Conservation (phyloP, 92 coral and sea anemone genomes). For the Epizoanthus rinbou region DNA sequence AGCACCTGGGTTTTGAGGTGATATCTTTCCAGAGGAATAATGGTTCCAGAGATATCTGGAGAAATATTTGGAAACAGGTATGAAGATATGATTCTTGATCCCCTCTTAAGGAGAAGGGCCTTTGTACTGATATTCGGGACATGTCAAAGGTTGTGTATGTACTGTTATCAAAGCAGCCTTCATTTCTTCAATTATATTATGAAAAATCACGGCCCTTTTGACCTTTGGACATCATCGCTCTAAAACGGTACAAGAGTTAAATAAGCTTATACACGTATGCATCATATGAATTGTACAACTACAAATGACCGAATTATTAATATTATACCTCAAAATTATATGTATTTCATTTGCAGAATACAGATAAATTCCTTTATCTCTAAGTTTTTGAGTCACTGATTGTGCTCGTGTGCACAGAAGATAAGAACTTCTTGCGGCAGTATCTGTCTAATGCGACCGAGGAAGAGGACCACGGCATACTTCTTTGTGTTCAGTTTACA, state of each 20-base stretch:
- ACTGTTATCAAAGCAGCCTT: constrained; percentile 36
- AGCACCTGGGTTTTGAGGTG: neutral
- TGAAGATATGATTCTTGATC: neutral
- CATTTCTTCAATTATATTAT: constrained; percentile 39
- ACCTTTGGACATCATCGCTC: constrained; percentile 38
- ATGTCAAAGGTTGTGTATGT: constrained; percentile 8
- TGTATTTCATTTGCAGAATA: neutral
- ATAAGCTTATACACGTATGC: neutral
- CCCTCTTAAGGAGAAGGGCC: neutral
- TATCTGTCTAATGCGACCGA: neutral
- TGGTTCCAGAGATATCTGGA: neutral
- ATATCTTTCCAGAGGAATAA: neutral
- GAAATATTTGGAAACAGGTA: constrained; percentile 1
- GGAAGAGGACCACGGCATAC: neutral
- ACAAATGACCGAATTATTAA: neutral
- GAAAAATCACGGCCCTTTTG: constrained; percentile 42
- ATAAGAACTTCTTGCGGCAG: constrained; percentile 14
- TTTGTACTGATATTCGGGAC: constrained; percentile 26
- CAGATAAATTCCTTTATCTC: neutral
- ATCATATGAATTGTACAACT: neutral
- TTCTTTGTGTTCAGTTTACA: constrained; percentile 25
- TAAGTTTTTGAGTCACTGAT: no score
- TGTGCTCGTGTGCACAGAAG: neutral
- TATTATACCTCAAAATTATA: no score
- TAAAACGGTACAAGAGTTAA: constrained; percentile 35